These are phyloP conservation scores for Motacilla tschutschensis DNA, from an alignment of 2,113 vertebrate species.

Conservation along the genomic window DNA sequence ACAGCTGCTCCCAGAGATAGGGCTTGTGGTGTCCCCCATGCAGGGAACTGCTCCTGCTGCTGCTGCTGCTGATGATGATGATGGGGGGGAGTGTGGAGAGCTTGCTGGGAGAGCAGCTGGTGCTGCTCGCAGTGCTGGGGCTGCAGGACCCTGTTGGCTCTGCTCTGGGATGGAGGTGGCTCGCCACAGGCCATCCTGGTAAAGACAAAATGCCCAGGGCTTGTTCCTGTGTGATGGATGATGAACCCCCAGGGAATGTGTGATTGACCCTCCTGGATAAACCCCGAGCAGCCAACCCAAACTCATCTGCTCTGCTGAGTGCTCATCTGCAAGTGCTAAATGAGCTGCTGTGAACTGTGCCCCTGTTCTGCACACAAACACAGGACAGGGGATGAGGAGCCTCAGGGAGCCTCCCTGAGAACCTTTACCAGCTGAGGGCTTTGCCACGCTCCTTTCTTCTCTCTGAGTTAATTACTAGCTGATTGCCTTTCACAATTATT, in stretches of 20 bases:
- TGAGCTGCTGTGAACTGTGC: not conserved
- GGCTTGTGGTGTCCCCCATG: too few species aligned
- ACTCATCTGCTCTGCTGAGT: not conserved
- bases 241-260: not conserved
- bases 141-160: not conserved
- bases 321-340: not conserved
- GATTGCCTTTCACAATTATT: not conserved
- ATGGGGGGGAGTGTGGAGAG: not conserved
- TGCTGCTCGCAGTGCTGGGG: rapidly evolving
- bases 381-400: not conserved
- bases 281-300: not conserved
- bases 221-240: not conserved
- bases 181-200: not conserved
- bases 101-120: not conserved
- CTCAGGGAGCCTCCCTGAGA: not conserved
- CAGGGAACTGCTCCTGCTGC: not conserved
- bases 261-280: not conserved
- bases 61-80: not conserved
- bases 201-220: not conserved
- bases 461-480: not conserved
- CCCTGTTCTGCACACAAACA: not conserved
- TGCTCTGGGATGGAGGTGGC: not conserved
- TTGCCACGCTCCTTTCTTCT: not conserved
- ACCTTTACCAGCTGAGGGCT: not conserved
- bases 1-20: rapidly evolving